Evolutionary conservation across 2,797 vertebrate species (phyloP).

Genomic region (Cryptoblepharus egeriae): DNA sequence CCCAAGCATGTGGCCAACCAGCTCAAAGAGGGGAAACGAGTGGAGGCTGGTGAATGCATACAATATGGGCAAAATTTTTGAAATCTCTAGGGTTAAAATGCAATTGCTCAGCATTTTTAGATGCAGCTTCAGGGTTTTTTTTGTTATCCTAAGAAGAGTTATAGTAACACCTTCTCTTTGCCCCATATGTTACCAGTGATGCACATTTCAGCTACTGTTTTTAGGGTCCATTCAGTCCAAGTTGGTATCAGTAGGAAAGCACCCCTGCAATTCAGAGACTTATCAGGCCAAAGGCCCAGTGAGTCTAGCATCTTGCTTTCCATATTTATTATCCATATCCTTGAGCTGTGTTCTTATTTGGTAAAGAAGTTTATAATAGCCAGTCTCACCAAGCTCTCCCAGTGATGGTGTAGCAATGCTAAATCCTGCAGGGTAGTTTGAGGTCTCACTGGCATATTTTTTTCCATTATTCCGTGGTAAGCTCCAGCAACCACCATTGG

Average conservation of each 20-base stretch:
- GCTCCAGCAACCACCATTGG: no score
- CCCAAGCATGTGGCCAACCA: slow-evolving; percentile 85
- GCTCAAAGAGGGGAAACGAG: slow-evolving; percentile 83
- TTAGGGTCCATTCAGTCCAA: not conserved
- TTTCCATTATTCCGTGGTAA: no score
- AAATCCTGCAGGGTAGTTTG: no score
- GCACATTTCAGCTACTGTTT: not conserved
- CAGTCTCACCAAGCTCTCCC: no score
- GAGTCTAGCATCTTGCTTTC: no score
- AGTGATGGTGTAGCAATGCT: not conserved
- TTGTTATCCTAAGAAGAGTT: not conserved
- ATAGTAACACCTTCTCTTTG: not conserved
- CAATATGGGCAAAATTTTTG: no score
- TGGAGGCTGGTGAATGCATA: slow-evolving; percentile 81
- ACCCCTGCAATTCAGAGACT: not conserved
- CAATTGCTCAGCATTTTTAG: not conserved
- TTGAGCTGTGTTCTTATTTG: not conserved
- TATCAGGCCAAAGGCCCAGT: no score
- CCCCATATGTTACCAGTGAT: not conserved
- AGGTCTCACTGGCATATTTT: no score
- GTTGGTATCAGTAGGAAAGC: not conserved
- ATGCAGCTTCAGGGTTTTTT: not conserved
- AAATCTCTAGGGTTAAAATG: not conserved
- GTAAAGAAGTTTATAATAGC: not conserved
- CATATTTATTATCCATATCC: not conserved